Conservation (phyloP, 2,888 invertebrate species). For the Melieria omissa region DNA sequence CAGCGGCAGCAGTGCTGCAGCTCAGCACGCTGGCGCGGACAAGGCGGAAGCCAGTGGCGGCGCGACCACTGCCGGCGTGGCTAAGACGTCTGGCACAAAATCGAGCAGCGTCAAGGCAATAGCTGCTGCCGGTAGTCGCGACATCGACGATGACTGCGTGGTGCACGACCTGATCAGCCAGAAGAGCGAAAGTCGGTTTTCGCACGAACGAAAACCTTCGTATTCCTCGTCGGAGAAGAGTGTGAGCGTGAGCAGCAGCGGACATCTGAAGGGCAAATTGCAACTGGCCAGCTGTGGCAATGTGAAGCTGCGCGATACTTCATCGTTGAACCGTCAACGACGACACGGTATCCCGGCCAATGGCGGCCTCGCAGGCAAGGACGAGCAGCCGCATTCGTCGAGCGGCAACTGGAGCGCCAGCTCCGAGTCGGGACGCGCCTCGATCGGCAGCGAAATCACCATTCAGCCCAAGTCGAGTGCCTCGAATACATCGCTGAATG, state of each 20-base stretch:
- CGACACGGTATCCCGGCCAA: constrained; percentile 69
- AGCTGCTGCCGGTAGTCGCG: constrained; percentile 56
- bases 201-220: constrained; percentile 82
- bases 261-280: constrained; percentile 56
- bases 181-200: constrained; percentile 72
- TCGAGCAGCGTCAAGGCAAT: constrained; percentile 10
- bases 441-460: constrained; percentile 85
- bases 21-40: constrained; percentile 49
- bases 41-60: constrained; percentile 49
- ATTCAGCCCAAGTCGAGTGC: constrained; percentile 77
- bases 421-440: constrained; percentile 87
- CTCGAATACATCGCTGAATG: constrained; percentile 78
- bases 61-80: constrained; percentile 31
- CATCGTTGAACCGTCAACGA: constrained; percentile 77
- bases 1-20: constrained; percentile 54
- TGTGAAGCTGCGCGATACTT: constrained; percentile 82
- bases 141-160: constrained; percentile 71
- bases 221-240: constrained; percentile 82
- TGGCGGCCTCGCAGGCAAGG: constrained; percentile 69
- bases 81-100: constrained; percentile 29
- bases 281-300: constrained; percentile 55
- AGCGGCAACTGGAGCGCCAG: constrained; percentile 96
- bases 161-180: constrained; percentile 73
- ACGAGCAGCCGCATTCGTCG: constrained; percentile 88
- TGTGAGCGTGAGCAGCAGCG: constrained; percentile 69